Evolutionary conservation across 2,113 vertebrate species (phyloP), one percentile per base, ranked within the genome.

Genomic region (Cheilinus undulatus): DNA sequence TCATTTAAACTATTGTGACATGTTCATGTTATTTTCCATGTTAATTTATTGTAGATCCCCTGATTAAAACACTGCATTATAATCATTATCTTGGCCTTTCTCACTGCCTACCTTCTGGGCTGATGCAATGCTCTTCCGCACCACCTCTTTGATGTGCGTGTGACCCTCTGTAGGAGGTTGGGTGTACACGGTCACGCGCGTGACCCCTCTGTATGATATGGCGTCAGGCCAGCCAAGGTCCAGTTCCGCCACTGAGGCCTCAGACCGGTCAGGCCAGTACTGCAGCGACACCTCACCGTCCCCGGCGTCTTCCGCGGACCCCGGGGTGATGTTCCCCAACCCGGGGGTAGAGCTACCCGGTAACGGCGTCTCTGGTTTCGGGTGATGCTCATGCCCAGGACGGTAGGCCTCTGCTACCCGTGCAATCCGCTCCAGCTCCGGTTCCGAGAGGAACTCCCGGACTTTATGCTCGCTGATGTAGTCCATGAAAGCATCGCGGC

Each of bases 221-320:
- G 92, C 87, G 40, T 98, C 97, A 0, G 97, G 98, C 98, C 98
- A 99, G 53, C 98, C 97, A 20, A 99, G 91, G 90, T 99, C 98
- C 88, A 99, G 91, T 69, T 97, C 94, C 0, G 95, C 97, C 73
- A 97, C 95, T 32, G 96, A 97, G 42, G 89, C 94, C 81, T 99
- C 98, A 0, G 98, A 99, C 32, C 93, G 92, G 88, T 99, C 96
- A 0, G 98, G 98, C 98, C 98, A 99, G 64, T 99, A 99, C 73
- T 97, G 94, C 67, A 99, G 92, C 0, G 98, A 99, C 1, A 96
- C 93, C 1, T 91, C 84, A 0, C 86, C 54, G 1, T 94, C 94
- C 2, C 92, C 92, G 0, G 84, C 88, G 0, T 82, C 88, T 1
- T 86, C 87, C 17, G 23, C 81, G 22, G 66, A 69, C 4, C 76